Percentiles rank a stretch among this genome's conserved stretches.
phyloP scores from a whole-genome alignment of 30 jellyfish, hydroid and myxozoan genomes.

The Hydractinia echinata region DNA sequence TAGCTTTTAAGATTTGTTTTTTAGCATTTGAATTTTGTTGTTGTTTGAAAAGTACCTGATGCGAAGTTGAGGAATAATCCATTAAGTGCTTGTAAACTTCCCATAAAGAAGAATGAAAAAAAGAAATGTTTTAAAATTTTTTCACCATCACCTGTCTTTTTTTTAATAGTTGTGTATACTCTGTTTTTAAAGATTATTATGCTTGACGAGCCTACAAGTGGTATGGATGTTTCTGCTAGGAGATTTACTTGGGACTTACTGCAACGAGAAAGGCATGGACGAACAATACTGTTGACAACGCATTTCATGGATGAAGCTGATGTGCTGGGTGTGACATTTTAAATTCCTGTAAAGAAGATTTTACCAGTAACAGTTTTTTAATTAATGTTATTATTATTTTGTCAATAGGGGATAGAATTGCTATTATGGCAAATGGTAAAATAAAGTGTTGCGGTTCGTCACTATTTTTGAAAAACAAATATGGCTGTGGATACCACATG shows the following conservation, averaged over 20 bases:
- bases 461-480: conserved; percentile 67
- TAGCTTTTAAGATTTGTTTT: too few relatives aligned
- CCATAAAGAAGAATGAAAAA: too few relatives aligned
- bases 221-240: conserved; percentile 81
- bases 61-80: too few relatives aligned
- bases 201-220: conserved; percentile 85
- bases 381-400: background rate
- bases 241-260: conserved; percentile 83
- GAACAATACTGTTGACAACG: conserved; percentile 71
- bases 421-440: conserved; percentile 80
- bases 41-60: too few relatives aligned
- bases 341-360: background rate
- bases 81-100: too few relatives aligned
- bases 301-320: conserved; percentile 94
- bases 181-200: conserved; percentile 44
- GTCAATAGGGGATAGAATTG: conserved; percentile 79
- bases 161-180: background rate
- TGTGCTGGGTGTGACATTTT: conserved; percentile 50
- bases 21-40: too few relatives aligned
- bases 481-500: conserved; percentile 95
- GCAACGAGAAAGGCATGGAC: conserved; percentile 56
- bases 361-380: background rate
- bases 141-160: too few relatives aligned
- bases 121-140: too few relatives aligned
- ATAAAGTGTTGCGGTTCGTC: conserved; percentile 88